These are phyloP conservation scores for Trachemys scripta DNA, from an alignment of 2,113 vertebrate species.

Conservation along the genomic window DNA sequence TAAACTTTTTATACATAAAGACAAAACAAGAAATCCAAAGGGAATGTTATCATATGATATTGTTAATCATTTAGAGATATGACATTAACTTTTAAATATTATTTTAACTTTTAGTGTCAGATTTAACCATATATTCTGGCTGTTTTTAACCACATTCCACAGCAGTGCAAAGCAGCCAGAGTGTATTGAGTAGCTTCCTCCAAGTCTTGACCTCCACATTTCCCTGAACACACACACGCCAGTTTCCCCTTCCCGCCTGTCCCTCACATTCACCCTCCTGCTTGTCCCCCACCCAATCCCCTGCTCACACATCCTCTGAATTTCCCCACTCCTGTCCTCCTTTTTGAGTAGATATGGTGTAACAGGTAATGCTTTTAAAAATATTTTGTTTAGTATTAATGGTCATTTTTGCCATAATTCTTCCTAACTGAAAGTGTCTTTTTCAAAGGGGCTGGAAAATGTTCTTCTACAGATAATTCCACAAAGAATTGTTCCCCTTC, in stretches of 20 bases:
- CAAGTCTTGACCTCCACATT: neutral
- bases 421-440: neutral
- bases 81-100: neutral
- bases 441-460: neutral
- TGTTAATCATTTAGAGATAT: neutral
- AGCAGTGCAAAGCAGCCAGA: neutral
- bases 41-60: neutral
- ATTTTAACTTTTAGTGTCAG: neutral
- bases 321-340: neutral
- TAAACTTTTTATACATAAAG: neutral
- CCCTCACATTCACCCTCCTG: too few relatives aligned
- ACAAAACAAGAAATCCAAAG: neutral
- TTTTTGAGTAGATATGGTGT: neutral
- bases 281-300: too few relatives aligned
- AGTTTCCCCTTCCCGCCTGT: neutral
- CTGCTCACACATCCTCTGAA: neutral
- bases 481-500: neutral
- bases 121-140: neutral
- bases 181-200: neutral
- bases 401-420: neutral
- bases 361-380: neutral
- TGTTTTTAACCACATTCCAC: neutral
- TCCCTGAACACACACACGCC: fast-evolving
- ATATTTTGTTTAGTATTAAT: neutral
- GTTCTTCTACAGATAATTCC: neutral